Conservation (phyloP, 2,113 vertebrate genomes). For the Bubo scandiacus region DNA sequence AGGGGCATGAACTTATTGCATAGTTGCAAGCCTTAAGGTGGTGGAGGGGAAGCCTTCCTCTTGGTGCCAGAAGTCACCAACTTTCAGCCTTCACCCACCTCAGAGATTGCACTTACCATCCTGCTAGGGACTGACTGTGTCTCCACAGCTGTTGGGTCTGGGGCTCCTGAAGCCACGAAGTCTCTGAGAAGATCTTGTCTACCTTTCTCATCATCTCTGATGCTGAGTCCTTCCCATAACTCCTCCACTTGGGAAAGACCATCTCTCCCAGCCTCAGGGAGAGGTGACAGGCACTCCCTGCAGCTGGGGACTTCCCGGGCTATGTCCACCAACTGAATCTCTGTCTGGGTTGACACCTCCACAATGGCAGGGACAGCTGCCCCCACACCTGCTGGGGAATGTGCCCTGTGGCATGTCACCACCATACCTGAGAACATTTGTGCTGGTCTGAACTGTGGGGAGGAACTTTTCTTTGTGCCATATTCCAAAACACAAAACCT, state of each 20-base stretch:
- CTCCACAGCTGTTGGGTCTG: not conserved
- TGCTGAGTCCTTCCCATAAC: not conserved
- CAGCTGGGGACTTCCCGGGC: not conserved
- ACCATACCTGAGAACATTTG: not conserved
- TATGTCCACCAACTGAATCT: not conserved
- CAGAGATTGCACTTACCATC: accelerated
- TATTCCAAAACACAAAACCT: not conserved
- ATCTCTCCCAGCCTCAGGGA: not conserved
- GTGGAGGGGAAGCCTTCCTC: not conserved
- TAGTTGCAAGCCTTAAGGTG: not conserved
- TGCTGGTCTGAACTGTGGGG: not conserved
- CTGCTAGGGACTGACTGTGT: not conserved
- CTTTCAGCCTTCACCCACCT: not conserved
- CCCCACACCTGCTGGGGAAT: not conserved
- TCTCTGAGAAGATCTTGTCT: not conserved
- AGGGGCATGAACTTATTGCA: not conserved
- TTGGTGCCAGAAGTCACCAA: not conserved
- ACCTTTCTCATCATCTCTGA: not conserved
- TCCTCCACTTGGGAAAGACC: not conserved
- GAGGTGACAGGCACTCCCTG: not conserved
- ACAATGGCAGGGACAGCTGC: not conserved
- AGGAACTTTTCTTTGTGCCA: not conserved
- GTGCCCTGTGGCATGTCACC: not conserved
- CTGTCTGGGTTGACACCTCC: not conserved
- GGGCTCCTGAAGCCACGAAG: not conserved